Conservation (phyloP, 2,888 invertebrate genomes). For the Stenodera caucasica region DNA sequence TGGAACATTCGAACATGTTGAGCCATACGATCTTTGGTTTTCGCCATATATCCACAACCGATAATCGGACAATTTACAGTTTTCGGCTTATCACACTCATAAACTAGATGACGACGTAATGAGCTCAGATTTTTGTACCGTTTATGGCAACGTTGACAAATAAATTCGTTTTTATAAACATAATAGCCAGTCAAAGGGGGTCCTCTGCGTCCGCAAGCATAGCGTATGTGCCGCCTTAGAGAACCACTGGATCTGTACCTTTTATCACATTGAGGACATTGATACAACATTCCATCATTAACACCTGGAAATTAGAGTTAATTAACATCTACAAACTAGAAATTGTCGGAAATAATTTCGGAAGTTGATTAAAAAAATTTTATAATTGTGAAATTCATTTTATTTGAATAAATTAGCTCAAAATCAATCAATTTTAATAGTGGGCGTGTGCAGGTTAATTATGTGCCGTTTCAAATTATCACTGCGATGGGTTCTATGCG, state of each 20-base stretch:
- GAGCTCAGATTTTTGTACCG: conserved; percentile 22
- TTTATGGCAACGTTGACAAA: conserved; percentile 24
- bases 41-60: conserved; percentile 41
- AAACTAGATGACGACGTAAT: conserved; percentile 39
- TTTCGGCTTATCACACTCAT: conserved; percentile 44
- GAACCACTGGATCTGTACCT: conserved; percentile 16
- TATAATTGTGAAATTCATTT: not conserved
- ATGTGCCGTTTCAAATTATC: conserved; percentile 24
- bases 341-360: not conserved
- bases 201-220: conserved; percentile 20
- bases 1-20: conserved; percentile 44
- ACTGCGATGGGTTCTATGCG: conserved; percentile 27
- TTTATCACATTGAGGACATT: conserved; percentile 20
- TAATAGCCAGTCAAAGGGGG: conserved; percentile 20
- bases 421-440: conserved; percentile 2
- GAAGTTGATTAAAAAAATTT: not conserved
- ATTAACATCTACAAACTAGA: not conserved
- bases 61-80: conserved; percentile 42
- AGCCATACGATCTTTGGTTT: conserved; percentile 43
- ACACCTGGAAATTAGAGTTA: conserved; percentile 8
- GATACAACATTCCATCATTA: not conserved
- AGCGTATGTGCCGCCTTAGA: conserved; percentile 18
- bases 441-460: conserved; percentile 12
- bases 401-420: not conserved
- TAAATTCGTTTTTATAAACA: conserved; percentile 37